phyloP scores from a whole-genome alignment of 2,797 vertebrate species.

The Myripristis jacobus region DNA sequence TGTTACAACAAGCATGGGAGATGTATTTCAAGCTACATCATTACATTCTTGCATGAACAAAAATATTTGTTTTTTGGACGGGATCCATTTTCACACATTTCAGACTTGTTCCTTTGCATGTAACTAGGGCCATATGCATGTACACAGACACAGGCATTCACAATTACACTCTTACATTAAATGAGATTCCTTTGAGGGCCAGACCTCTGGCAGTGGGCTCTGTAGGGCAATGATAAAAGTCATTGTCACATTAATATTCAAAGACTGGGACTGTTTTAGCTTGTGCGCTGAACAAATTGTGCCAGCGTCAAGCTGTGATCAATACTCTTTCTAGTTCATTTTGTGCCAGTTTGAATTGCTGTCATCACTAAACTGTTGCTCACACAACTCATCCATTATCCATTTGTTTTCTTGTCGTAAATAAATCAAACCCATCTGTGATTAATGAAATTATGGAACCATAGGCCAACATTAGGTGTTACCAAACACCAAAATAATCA shows the following conservation, averaged over 20 bases:
- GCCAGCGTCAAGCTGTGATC: slow-evolving; percentile 74
- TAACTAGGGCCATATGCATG: not conserved
- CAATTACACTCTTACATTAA: not conserved
- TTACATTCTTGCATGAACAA: slow-evolving; percentile 24
- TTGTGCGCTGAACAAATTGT: slow-evolving; percentile 68
- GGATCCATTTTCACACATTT: slow-evolving; percentile 21
- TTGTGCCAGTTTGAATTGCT: slow-evolving; percentile 62
- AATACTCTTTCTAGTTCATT: slow-evolving; percentile 64
- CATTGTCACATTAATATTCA: slow-evolving; percentile 75
- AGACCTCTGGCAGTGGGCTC: slow-evolving; percentile 53
- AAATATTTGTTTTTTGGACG: slow-evolving; percentile 30
- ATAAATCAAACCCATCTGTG: slow-evolving; percentile 69
- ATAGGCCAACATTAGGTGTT: slow-evolving; percentile 60
- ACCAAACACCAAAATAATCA: slow-evolving; percentile 65
- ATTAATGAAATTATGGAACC: slow-evolving; percentile 54
- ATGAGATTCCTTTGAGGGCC: slow-evolving; percentile 30
- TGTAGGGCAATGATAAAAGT: slow-evolving; percentile 65
- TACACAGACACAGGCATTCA: slow-evolving; percentile 1
- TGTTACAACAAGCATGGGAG: slow-evolving; percentile 40
- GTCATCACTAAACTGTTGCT: slow-evolving; percentile 48
- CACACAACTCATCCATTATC: slow-evolving; percentile 69
- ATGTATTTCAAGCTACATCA: slow-evolving; percentile 8
- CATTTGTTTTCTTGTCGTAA: slow-evolving; percentile 66
- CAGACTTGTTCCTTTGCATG: slow-evolving; percentile 2
- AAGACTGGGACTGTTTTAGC: slow-evolving; percentile 49